Percentiles rank a stretch among this genome's conserved stretches.
These are phyloP conservation scores for Chironomus tentans DNA, from an alignment of 2,888 invertebrate genomes.

Conservation along the genomic window DNA sequence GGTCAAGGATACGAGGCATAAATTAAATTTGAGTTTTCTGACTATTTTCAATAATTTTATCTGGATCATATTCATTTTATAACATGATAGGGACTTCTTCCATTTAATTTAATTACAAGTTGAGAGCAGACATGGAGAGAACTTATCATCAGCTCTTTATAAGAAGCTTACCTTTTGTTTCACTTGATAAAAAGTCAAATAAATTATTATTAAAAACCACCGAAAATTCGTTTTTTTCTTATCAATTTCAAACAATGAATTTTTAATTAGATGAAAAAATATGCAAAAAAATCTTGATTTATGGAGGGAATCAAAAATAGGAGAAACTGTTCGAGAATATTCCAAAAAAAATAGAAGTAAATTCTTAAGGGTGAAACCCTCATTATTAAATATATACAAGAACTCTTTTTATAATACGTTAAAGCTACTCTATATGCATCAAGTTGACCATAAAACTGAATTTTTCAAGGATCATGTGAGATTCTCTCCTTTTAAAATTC, in stretches of 20 bases:
- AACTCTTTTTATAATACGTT: background rate
- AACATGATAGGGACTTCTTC: no score
- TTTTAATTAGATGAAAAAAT: background rate
- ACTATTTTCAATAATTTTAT: no score
- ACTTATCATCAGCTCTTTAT: no score
- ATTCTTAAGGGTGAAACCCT: background rate
- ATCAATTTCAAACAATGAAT: background rate
- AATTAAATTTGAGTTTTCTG: no score
- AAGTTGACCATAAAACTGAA: constrained; percentile 22
- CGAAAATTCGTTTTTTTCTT: background rate
- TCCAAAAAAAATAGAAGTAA: background rate
- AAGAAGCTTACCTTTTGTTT: no score
- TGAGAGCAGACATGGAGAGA: no score
- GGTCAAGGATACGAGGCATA: no score
- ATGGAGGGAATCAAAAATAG: background rate
- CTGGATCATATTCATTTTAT: no score
- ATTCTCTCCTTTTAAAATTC: constrained; percentile 12
- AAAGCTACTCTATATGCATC: background rate
- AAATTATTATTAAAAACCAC: background rate
- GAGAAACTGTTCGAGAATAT: no score
- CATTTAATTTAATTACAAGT: no score
- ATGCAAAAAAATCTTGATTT: background rate
- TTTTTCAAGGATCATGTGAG: background rate
- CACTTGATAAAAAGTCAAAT: background rate
- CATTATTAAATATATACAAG: background rate